A percentile compares a stretch with the other conserved stretches of the same genome.
Evolutionary conservation across 1,140 invertebrate species (phyloP).

Genomic region (Nomia melanderi): DNA sequence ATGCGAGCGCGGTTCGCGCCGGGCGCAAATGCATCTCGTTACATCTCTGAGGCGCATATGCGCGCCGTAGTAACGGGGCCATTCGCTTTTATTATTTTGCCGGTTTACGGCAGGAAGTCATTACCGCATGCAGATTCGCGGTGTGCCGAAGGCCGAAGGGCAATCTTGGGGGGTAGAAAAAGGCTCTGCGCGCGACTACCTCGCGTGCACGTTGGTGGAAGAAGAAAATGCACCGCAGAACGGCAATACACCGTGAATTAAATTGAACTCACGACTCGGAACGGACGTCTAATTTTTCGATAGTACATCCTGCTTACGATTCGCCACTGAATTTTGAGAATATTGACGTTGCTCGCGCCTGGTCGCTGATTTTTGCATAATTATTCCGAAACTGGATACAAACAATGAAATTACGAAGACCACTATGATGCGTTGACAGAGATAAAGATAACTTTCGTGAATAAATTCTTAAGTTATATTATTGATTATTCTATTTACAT

Average conservation of each 20-base stretch:
- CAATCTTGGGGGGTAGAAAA: conserved; percentile 44
- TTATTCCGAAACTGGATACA: too few species aligned
- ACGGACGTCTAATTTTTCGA: background rate
- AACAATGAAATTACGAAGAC: too few species aligned
- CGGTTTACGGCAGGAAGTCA: conserved; percentile 72
- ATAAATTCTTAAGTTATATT: too few species aligned
- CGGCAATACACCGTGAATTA: conserved; percentile 10
- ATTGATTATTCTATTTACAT: too few species aligned
- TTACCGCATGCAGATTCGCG: conserved; percentile 71
- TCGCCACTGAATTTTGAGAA: too few species aligned
- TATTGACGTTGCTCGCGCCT: too few species aligned
- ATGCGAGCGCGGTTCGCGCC: background rate
- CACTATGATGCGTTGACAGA: too few species aligned
- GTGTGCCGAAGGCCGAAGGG: conserved; percentile 51
- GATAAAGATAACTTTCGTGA: too few species aligned
- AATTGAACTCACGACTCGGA: background rate
- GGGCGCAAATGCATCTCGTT: conserved; percentile 40
- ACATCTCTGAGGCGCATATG: conserved; percentile 16
- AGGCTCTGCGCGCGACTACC: conserved; percentile 8
- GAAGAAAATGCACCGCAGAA: background rate
- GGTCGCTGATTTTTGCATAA: too few species aligned
- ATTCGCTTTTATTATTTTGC: conserved; percentile 65
- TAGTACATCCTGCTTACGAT: too few species aligned
- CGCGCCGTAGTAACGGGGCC: conserved; percentile 48
- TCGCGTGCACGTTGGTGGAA: background rate